These are phyloP conservation scores for Acanthiza pusilla DNA, from an alignment of 2,797 vertebrate species.

Conservation along the genomic window DNA sequence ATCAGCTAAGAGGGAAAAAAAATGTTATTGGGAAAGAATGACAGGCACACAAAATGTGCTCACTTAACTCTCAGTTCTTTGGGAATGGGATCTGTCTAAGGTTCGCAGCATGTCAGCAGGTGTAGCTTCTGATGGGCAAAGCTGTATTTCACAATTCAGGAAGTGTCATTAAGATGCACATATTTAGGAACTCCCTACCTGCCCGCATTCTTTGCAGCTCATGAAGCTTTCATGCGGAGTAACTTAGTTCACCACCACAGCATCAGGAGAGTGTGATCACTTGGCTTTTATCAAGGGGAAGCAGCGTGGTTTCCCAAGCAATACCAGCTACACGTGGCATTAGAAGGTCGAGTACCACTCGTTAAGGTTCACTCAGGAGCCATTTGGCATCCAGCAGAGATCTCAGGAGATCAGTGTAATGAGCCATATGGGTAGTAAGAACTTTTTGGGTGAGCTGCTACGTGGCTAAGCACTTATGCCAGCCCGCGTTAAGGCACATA, in stretches of 20 bases:
- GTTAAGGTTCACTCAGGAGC: constrained; percentile 1
- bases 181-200: background rate
- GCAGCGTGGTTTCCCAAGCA: background rate
- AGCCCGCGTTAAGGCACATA: background rate
- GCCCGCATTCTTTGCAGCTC: background rate
- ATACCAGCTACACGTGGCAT: background rate
- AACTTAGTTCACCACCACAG: background rate
- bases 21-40: background rate
- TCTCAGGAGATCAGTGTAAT: constrained; percentile 11
- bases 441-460: constrained; percentile 26
- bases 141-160: background rate
- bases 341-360: background rate
- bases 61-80: background rate
- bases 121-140: background rate
- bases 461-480: constrained; percentile 3
- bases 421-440: constrained; percentile 24
- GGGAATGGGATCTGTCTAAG: background rate
- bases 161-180: background rate
- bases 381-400: constrained; percentile 8
- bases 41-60: background rate
- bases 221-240: background rate
- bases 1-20: background rate
- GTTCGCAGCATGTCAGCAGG: background rate
- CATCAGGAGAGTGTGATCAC: background rate
- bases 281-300: background rate